Base-by-base conservation (phyloP, 2,888 invertebrate species). In the Cryptosula pallasiana region DNA sequence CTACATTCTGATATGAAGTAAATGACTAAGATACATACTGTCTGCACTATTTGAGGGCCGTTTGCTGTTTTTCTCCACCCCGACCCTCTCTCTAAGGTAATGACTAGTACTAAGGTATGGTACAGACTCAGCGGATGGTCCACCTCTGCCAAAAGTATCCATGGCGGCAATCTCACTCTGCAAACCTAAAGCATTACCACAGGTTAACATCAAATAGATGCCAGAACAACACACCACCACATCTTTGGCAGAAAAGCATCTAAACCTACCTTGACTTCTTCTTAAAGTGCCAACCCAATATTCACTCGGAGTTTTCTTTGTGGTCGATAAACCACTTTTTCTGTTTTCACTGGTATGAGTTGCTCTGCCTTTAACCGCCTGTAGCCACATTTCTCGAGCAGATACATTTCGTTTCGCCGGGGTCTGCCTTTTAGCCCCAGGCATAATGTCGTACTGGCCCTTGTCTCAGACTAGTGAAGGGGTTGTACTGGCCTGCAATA, bases 71-170 rank as follows among this genome's bases (percentile, higher is more conserved):
- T 79, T 83, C 75, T 83, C 83, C 57, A 78, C 76, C 1, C 83
- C 82, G n/a, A 77, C 78, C 72, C 78, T 75, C 75, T 83, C 81
- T 54, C 83, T 73, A 29, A 83, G 75, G 72, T 80, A 82, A 45
- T 80, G 79, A 20, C 80, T 75, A 20, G 83, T 83, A 74, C 82
- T 83, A n/a, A 79, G 72, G 73, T 82, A 83, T 1, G 82, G 78
- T 75, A 80, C 76, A 72, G 73, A 74, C 55, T 78, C 78, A 69
- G 77, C 76, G 0, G 76, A 75, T 45, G 77, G 74, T 73, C 77
- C 79, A 73, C 77, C 36, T 27, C 79, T 80, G 71, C 77, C 77
- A 72, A 81, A 78, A 57, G 78, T 78, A 74, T 80, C 80, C 77
- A 77, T 80, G 9, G 79, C 78, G 35, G 78, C 78, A 74, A 79